Conservation (phyloP, 2,113 vertebrate genomes). For the Marcusenius ussheri region DNA sequence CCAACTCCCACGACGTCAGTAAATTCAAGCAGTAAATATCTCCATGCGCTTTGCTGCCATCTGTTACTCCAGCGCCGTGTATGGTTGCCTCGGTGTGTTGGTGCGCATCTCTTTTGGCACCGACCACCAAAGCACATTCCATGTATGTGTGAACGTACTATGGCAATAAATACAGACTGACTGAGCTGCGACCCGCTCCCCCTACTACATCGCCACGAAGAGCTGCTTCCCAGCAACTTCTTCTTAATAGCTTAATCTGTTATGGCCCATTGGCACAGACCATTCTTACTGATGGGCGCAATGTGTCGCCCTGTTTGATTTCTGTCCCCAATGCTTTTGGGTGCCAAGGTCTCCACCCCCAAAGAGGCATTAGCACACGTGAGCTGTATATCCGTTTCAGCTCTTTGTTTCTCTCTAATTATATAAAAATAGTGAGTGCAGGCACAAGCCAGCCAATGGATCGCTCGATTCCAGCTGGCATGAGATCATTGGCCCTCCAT, state of each 20-base stretch:
- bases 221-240: neutral
- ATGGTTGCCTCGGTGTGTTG: too few species aligned
- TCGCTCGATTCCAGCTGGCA: neutral
- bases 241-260: neutral
- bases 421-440: neutral
- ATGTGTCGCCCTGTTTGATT: neutral
- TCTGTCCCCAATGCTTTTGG: neutral
- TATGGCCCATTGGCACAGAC: neutral
- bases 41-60: neutral
- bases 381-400: neutral
- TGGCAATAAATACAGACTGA: too few species aligned
- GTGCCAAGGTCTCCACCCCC: neutral
- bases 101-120: too few species aligned
- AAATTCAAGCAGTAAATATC: neutral
- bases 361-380: neutral
- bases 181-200: neutral
- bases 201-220: neutral
- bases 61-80: neutral
- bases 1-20: neutral
- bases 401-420: neutral
- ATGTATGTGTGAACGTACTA: too few species aligned
- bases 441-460: neutral
- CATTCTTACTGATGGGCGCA: neutral
- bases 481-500: neutral
- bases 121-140: too few species aligned